phyloP scores from a whole-genome alignment of 2,113 vertebrate species.

The Pungitius pungitius region DNA sequence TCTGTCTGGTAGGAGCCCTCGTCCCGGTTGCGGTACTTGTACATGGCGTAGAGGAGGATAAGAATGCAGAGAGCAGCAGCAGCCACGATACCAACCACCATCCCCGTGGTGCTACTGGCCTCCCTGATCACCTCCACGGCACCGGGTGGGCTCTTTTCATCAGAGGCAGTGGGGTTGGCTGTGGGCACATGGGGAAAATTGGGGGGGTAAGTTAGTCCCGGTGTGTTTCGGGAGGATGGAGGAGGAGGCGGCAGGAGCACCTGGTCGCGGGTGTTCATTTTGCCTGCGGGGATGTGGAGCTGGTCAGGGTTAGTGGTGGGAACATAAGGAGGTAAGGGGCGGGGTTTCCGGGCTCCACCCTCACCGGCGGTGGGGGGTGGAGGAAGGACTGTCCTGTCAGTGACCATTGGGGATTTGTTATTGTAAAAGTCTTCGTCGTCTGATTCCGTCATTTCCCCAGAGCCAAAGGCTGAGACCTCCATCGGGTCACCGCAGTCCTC shows the following conservation, averaged over 20 bases:
- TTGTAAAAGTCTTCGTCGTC: slow-evolving; percentile 96
- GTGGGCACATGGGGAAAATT: slow-evolving; percentile 93
- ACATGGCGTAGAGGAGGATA: slow-evolving; percentile 98
- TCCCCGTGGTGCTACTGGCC: slow-evolving; percentile 95
- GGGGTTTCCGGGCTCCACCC: slow-evolving; percentile 81
- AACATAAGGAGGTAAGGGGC: slow-evolving; percentile 80
- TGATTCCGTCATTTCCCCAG: slow-evolving; percentile 92
- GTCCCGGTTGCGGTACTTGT: slow-evolving; percentile 96
- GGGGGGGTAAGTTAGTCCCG: slow-evolving; percentile 87
- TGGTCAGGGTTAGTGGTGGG: slow-evolving; percentile 86
- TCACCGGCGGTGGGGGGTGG: slow-evolving; percentile 81
- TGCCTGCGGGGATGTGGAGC: slow-evolving; percentile 88
- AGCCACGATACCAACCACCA: slow-evolving; percentile 96
- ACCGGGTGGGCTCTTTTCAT: slow-evolving; percentile 87
- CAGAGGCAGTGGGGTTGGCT: slow-evolving; percentile 89
- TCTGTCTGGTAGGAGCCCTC: slow-evolving; percentile 95
- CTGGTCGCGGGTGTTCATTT: slow-evolving; percentile 96
- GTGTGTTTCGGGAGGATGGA: slow-evolving; percentile 86
- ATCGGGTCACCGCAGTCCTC: slow-evolving; percentile 93
- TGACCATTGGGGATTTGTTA: slow-evolving; percentile 91
- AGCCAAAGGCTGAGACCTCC: slow-evolving; percentile 92
- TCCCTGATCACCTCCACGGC: slow-evolving; percentile 94
- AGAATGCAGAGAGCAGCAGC: slow-evolving; percentile 96
- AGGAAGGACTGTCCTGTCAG: slow-evolving; percentile 91
- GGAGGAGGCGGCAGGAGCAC: slow-evolving; percentile 86